Percentiles rank a stretch among this genome's conserved stretches.
These are phyloP conservation scores for Antechinus stuartii DNA, from an alignment of 2,113 vertebrate genomes.

Conservation along the genomic window DNA sequence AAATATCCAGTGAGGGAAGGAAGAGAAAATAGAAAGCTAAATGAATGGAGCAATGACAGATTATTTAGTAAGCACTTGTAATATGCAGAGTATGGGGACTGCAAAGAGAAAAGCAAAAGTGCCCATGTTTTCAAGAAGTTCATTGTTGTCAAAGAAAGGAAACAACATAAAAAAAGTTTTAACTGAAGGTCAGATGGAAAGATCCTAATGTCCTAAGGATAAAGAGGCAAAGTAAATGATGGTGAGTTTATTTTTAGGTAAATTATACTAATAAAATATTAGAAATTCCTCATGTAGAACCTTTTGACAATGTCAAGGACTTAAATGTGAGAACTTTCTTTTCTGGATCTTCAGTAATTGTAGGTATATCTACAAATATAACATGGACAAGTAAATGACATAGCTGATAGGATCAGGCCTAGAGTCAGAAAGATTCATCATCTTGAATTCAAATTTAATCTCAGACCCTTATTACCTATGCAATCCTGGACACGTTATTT, in stretches of 20 bases:
- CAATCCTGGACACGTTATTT: neutral
- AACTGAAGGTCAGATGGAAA: neutral
- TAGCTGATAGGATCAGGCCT: neutral
- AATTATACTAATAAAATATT: neutral
- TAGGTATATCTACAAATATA: neutral
- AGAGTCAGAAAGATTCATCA: neutral
- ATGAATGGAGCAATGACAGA: neutral
- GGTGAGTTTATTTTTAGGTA: neutral
- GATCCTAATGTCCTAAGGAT: neutral
- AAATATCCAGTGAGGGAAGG: neutral
- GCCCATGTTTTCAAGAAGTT: neutral
- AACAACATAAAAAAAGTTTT: neutral
- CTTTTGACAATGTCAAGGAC: neutral
- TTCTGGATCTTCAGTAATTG: neutral
- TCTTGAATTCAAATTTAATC: neutral
- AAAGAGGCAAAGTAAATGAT: neutral
- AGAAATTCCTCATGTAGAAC: neutral
- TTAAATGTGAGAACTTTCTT: neutral
- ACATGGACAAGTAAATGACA: neutral
- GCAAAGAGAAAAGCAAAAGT: neutral
- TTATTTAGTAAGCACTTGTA: neutral
- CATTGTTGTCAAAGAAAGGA: neutral
- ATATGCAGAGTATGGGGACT: neutral
- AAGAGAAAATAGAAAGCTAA: neutral
- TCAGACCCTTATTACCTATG: neutral